Evolutionary conservation across 2,888 invertebrate species (phyloP), one percentile per base, ranked within the genome.

Genomic region (Clostera curtula): DNA sequence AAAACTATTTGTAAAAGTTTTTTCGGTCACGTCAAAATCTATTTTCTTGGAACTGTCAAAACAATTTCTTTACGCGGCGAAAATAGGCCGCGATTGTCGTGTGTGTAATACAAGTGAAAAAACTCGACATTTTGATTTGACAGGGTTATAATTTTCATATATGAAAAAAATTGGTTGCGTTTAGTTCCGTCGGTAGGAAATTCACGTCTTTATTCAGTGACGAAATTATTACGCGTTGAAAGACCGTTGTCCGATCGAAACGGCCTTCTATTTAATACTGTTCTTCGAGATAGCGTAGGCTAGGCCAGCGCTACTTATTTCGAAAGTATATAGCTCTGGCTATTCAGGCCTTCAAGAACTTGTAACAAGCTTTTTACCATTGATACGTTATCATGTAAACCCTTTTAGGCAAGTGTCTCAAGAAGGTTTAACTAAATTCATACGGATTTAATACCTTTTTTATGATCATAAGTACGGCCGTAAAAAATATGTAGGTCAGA

Each of bases 241-340:
- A 62, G 59, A 65, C 77, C 66, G 62, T 77, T 70, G 62, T 56
- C 55, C 75, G 66, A 56, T 46, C 39, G 58, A 41, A 57, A 60
- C 69, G 71, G 76, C 74, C 74, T 76, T 79, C 74, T 77, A n/a
- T n/a, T n/a, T n/a, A 75, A 65, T 65, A 76, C 77, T 75, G 74
- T 60, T 63, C 56, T 56, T 61, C n/a, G 57, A 60, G 60, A 54
- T 55, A 54, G 55, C 25, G 52, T 62, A 61, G 64, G 65, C 53
- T 40, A 44, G 52, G 51, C 65, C 65, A 51, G n/a, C n/a, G n/a
- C n/a, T n/a, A n/a, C n/a, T n/a, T n/a, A n/a, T n/a, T n/a, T n/a
- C n/a, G n/a, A n/a, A n/a, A n/a, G n/a, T n/a, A n/a, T n/a, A n/a
- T n/a, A n/a, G n/a, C n/a, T n/a, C n/a, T n/a, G n/a, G n/a, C n/a